Evolutionary conservation across 2,113 vertebrate genomes (phyloP).

Genomic region (Phylloscopus trochiloides): DNA sequence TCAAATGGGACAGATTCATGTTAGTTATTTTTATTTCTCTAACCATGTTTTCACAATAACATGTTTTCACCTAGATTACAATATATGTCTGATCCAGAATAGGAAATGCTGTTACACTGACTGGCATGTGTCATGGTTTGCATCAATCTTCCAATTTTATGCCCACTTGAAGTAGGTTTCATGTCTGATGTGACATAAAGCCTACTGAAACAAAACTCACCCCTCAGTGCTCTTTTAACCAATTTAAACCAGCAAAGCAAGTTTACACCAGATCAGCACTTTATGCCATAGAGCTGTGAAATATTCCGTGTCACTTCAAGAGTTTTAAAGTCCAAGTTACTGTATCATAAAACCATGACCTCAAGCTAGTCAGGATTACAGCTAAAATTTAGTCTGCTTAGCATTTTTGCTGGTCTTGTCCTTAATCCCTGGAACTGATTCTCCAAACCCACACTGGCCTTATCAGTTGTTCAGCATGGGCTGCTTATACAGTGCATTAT

Average conservation of each 20-base stretch:
- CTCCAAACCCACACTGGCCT: neutral
- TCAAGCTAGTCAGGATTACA: neutral
- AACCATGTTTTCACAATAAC: neutral
- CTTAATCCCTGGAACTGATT: neutral
- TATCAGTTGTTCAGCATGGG: neutral
- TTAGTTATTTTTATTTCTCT: neutral
- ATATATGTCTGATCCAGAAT: accelerated
- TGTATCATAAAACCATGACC: neutral
- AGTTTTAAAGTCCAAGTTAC: neutral
- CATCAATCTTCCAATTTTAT: neutral
- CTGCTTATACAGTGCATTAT: neutral
- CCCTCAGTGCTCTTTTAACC: neutral
- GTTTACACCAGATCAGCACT: neutral
- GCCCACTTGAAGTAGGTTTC: neutral
- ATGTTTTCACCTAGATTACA: neutral
- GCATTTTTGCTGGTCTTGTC: neutral
- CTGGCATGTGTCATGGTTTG: accelerated
- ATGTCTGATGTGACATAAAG: neutral
- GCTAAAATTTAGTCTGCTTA: neutral
- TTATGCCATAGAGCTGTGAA: neutral
- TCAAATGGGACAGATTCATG: neutral
- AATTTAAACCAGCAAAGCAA: neutral
- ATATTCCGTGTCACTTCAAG: neutral
- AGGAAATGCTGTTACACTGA: neutral
- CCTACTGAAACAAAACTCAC: neutral